Conservation (phyloP, 37 sponge, comb jelly and placozoan genomes). For the Eunapius fragilis region DNA sequence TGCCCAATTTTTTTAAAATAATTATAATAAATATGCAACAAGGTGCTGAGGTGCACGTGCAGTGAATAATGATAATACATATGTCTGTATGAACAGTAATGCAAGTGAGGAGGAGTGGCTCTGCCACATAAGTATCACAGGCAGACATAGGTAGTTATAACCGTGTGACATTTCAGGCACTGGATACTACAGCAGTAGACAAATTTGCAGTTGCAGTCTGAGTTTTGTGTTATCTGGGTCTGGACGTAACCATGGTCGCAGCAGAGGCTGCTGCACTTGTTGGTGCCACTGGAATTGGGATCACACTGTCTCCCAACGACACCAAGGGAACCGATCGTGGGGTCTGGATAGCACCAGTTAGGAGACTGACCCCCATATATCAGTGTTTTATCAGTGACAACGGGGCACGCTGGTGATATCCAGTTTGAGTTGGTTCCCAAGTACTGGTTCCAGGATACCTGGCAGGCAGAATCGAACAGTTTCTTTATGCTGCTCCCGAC, state of each 20-base stretch:
- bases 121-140: too few species aligned
- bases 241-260: neutral
- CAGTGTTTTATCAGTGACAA: neutral
- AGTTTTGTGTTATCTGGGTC: neutral
- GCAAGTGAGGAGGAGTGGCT: too few species aligned
- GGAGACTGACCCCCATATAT: neutral
- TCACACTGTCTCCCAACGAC: slow-evolving; percentile 30
- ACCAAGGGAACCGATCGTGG: slow-evolving; percentile 22
- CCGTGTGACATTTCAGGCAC: neutral
- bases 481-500: slow-evolving; percentile 13
- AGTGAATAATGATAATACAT: too few species aligned
- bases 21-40: too few species aligned
- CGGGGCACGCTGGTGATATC: slow-evolving; percentile 2
- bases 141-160: neutral
- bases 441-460: slow-evolving; percentile 3
- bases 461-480: slow-evolving; percentile 17
- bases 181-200: slow-evolving; percentile 50
- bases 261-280: slow-evolving; percentile 34
- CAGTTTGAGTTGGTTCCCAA: neutral
- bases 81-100: too few species aligned
- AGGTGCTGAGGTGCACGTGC: too few species aligned
- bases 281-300: slow-evolving; percentile 4
- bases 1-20: too few species aligned
- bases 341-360: slow-evolving; percentile 23
- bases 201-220: slow-evolving; percentile 25